Evolutionary conservation across 2,888 invertebrate species (phyloP).

Genomic region (Lithophane ornitopus): DNA sequence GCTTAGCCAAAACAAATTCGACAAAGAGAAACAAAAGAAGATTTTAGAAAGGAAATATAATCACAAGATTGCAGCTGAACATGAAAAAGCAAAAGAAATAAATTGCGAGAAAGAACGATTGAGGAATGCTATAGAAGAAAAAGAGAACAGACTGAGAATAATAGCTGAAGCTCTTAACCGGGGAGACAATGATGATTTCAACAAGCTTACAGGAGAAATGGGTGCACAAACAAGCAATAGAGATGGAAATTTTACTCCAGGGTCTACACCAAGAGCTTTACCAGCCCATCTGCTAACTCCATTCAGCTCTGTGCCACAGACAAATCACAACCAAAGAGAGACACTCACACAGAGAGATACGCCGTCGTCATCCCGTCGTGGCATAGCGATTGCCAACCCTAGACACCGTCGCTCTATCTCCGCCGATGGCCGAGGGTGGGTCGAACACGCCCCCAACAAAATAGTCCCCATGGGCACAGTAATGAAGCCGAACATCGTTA

Average conservation of each 20-base stretch:
- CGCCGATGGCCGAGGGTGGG: slow-evolving; percentile 94
- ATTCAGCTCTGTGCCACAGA: slow-evolving; percentile 79
- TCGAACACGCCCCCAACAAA: slow-evolving; percentile 96
- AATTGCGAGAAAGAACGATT: slow-evolving; percentile 82
- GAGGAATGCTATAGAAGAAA: slow-evolving; percentile 83
- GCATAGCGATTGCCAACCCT: slow-evolving; percentile 93
- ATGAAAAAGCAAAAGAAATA: slow-evolving; percentile 94
- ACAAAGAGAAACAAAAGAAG: slow-evolving; percentile 92
- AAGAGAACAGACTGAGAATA: slow-evolving; percentile 86
- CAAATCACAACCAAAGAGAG: slow-evolving; percentile 69
- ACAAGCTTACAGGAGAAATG: slow-evolving; percentile 74
- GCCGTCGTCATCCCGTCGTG: slow-evolving; percentile 87
- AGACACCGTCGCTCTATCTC: slow-evolving; percentile 96
- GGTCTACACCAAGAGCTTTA: slow-evolving; percentile 85
- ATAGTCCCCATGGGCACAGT: slow-evolving; percentile 97
- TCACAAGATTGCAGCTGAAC: slow-evolving; percentile 93
- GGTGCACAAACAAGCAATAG: slow-evolving; percentile 82
- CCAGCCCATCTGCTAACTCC: slow-evolving; percentile 86
- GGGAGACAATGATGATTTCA: slow-evolving; percentile 75
- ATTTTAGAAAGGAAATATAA: slow-evolving; percentile 90
- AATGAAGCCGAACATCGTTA: slow-evolving; percentile 95
- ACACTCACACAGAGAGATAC: slow-evolving; percentile 73
- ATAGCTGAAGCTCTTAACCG: slow-evolving; percentile 83
- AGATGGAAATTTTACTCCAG: slow-evolving; percentile 83
- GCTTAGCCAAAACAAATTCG: slow-evolving; percentile 91